phyloP scores from a whole-genome alignment of 2,113 vertebrate species.

The Alectura lathami region DNA sequence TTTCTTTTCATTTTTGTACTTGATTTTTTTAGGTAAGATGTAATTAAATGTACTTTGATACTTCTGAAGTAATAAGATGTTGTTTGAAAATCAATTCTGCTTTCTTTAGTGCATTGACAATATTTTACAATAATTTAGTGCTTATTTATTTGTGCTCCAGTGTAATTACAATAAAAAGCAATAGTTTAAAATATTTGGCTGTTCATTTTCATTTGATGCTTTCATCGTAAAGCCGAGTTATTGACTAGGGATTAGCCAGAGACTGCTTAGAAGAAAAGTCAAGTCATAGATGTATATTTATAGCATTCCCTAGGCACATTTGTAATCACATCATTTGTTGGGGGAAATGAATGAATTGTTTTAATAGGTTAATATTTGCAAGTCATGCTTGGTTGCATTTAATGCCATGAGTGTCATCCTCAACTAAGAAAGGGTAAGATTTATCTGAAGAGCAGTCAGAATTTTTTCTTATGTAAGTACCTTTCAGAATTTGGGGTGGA shows the following conservation, averaged over 20 bases:
- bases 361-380: conserved; percentile 24
- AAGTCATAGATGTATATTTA: not conserved
- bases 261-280: not conserved
- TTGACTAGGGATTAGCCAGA: not conserved
- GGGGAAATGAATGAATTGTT: conserved; percentile 3
- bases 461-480: not conserved
- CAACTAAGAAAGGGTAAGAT: not conserved
- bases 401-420: not conserved
- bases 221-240: not conserved
- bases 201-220: conserved; percentile 22
- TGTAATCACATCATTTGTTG: not conserved
- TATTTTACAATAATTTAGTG: conserved; percentile 86
- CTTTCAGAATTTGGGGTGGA: not conserved
- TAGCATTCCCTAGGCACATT: not conserved
- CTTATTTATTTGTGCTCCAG: conserved; percentile 86
- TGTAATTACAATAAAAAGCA: conserved; percentile 88
- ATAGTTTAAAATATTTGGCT: conserved; percentile 82
- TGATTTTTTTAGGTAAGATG: conserved; percentile 85
- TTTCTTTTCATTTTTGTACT: conserved; percentile 86
- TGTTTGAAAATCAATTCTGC: conserved; percentile 78
- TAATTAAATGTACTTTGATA: conserved; percentile 88
- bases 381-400: not conserved
- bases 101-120: conserved; percentile 84
- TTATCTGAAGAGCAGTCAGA: not conserved
- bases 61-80: conserved; percentile 83